These are phyloP conservation scores for Calyptommatus sinebrachiatus DNA, from an alignment of 2,113 vertebrate species.

Conservation along the genomic window DNA sequence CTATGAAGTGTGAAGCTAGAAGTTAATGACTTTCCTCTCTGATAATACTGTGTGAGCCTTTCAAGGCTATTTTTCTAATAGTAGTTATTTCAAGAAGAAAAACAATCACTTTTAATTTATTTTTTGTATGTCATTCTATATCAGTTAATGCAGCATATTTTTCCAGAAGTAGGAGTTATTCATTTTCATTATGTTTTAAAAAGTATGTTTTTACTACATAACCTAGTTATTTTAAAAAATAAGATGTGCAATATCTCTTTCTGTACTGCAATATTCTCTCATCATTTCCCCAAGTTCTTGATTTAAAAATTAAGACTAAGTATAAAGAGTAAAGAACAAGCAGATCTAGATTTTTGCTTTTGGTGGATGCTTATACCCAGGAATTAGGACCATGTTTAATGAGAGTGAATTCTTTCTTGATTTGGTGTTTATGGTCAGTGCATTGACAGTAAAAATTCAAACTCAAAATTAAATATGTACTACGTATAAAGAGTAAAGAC, in stretches of 20 bases:
- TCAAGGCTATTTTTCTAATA: background rate
- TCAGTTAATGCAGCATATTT: background rate
- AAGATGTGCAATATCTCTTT: background rate
- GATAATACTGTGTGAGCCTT: background rate
- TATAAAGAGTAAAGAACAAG: background rate
- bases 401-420: too few species aligned
- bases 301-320: background rate
- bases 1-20: slow-evolving; percentile 5
- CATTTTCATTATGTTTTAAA: background rate
- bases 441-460: too few species aligned
- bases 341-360: background rate
- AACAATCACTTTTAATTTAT: background rate
- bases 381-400: background rate
- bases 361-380: background rate
- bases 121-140: background rate
- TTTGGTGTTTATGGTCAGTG: too few species aligned
- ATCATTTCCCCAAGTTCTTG: background rate
- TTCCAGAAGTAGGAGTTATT: background rate
- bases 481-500: too few species aligned
- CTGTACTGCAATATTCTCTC: background rate
- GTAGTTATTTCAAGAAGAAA: background rate
- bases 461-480: too few species aligned
- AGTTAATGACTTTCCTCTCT: background rate
- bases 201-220: background rate
- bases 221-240: background rate